phyloP scores from a whole-genome alignment of 2,113 vertebrate genomes.

The Acrocephalus arundinaceus region DNA sequence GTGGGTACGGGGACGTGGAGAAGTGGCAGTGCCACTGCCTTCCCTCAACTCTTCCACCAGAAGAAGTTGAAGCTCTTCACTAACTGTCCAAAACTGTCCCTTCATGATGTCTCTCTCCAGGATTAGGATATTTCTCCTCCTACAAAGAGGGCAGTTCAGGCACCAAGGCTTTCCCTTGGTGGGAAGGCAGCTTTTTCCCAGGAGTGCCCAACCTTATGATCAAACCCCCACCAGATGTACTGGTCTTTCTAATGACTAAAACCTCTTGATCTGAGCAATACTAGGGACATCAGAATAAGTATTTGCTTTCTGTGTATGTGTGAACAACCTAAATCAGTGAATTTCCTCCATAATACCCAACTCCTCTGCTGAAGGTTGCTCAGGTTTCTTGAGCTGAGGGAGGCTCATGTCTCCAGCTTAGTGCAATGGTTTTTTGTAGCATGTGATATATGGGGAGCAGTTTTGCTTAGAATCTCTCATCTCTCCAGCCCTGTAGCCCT shows the following conservation, averaged over 20 bases:
- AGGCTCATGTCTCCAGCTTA: fast-evolving
- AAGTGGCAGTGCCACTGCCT: not conserved
- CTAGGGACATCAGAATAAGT: not conserved
- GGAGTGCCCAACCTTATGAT: not conserved
- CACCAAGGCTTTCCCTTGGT: not conserved
- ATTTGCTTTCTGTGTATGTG: not conserved
- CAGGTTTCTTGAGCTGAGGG: not conserved
- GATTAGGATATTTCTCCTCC: not conserved
- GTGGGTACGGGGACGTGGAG: fast-evolving
- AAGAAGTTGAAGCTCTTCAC: not conserved
- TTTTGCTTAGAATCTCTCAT: not conserved
- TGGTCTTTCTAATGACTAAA: not conserved
- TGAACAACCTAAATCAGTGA: not conserved
- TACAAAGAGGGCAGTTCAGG: not conserved
- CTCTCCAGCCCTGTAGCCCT: not conserved
- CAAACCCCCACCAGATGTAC: not conserved
- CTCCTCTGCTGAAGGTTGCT: not conserved
- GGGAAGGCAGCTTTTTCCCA: not conserved
- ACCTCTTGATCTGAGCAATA: not conserved
- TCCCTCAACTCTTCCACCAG: not conserved
- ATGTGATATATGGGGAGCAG: fast-evolving
- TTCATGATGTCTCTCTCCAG: not conserved
- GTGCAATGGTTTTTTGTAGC: fast-evolving
- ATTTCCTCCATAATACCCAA: not conserved
- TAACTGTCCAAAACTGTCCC: not conserved